Percentiles rank a stretch among this genome's conserved stretches.
These are phyloP conservation scores for Menura novaehollandiae DNA, from an alignment of 2,113 vertebrate species.

Conservation along the genomic window DNA sequence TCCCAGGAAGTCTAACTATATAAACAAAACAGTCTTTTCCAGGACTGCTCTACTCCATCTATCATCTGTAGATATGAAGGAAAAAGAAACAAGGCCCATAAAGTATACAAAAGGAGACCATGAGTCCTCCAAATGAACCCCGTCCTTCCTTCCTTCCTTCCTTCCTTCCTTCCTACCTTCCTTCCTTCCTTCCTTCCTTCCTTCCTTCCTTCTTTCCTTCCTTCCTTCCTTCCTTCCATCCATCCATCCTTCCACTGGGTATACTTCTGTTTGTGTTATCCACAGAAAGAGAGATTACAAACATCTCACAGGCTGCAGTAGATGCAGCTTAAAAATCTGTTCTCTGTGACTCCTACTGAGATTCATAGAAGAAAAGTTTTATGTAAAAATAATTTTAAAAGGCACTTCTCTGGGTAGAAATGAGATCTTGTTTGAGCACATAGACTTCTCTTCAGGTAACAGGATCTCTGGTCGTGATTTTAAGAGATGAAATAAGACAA, in stretches of 20 bases:
- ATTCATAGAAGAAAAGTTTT: background rate
- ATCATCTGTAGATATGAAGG: background rate
- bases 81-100: background rate
- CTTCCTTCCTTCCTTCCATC: background rate
- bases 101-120: background rate
- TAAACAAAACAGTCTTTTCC: background rate
- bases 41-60: background rate
- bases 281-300: background rate
- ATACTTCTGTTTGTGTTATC: background rate
- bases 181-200: too few relatives aligned
- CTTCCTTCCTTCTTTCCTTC: background rate
- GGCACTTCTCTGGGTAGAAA: background rate
- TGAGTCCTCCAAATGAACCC: background rate
- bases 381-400: background rate
- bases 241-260: background rate
- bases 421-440: accelerated
- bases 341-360: background rate
- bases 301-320: background rate
- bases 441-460: background rate
- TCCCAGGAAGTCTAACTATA: background rate
- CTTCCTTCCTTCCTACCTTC: background rate
- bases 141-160: background rate
- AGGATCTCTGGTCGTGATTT: background rate
- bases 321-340: background rate
- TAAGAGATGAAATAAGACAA: background rate